Percentiles rank a stretch among this genome's conserved stretches.
Conservation (phyloP, 2,113 vertebrate genomes). For the Anhinga rufa region DNA sequence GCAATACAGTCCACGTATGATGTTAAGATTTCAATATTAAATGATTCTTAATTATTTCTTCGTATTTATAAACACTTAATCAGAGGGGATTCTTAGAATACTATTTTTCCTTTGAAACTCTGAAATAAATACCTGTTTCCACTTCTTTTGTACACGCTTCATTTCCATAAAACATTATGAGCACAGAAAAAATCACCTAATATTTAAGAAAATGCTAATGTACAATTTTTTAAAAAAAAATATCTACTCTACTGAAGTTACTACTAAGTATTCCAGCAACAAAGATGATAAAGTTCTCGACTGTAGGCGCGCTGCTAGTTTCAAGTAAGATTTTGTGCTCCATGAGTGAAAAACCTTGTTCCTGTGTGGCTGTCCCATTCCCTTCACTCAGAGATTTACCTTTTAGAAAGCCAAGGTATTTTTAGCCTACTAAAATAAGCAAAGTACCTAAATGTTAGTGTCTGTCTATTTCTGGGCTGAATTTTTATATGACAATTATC, state of each 20-base stretch:
- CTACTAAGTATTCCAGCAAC: not conserved
- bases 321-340: not conserved
- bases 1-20: not conserved
- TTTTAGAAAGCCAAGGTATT: not conserved
- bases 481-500: not conserved
- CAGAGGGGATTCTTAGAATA: not conserved
- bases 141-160: not conserved
- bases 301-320: accelerated
- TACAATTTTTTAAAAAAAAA: not conserved
- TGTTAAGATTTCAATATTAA: not conserved
- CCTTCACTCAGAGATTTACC: not conserved
- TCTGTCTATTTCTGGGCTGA: not conserved
- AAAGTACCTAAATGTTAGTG: not conserved
- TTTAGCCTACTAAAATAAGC: not conserved
- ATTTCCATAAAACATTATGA: not conserved
- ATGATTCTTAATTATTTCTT: not conserved
- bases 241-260: not conserved
- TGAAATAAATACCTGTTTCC: not conserved
- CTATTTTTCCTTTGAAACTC: not conserved
- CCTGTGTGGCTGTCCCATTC: not conserved
- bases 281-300: not conserved
- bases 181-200: not conserved
- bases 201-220: not conserved
- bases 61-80: not conserved
- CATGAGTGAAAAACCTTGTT: not conserved